These are phyloP conservation scores for Machimus rusticus DNA, from an alignment of 2,888 invertebrate genomes.

Conservation along the genomic window DNA sequence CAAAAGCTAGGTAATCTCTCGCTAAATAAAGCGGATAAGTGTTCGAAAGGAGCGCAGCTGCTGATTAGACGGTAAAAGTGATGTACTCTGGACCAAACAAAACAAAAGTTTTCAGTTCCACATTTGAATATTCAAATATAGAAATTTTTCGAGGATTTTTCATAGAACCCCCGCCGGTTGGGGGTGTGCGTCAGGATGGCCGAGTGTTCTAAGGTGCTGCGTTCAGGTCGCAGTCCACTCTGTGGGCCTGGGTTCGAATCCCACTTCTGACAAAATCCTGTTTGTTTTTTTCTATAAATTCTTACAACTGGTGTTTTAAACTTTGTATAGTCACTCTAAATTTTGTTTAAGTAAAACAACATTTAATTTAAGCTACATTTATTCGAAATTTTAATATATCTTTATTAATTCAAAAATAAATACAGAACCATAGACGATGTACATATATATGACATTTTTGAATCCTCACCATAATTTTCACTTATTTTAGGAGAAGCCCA, in stretches of 20 bases:
- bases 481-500: too few species aligned
- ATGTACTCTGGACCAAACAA: not conserved
- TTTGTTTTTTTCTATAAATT: not conserved
- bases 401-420: too few species aligned
- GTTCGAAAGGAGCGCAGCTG: not conserved
- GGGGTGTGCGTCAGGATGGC: not conserved
- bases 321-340: too few species aligned
- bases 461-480: too few species aligned
- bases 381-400: too few species aligned
- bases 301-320: not conserved
- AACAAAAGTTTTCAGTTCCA: not conserved
- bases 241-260: slow-evolving; percentile 40
- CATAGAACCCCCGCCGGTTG: not conserved
- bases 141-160: not conserved
- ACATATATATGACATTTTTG: too few species aligned
- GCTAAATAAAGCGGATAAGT: not conserved
- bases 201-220: slow-evolving; percentile 46
- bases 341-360: too few species aligned
- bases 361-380: too few species aligned
- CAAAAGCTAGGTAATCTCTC: not conserved
- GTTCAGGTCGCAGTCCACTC: slow-evolving; percentile 46
- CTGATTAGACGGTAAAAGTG: not conserved
- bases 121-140: too few species aligned
- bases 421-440: too few species aligned
- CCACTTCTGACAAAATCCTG: slow-evolving; percentile 27